Evolutionary conservation across 2,797 vertebrate species (phyloP), one percentile per base, ranked within the genome.

Genomic region (Rhinella marina): DNA sequence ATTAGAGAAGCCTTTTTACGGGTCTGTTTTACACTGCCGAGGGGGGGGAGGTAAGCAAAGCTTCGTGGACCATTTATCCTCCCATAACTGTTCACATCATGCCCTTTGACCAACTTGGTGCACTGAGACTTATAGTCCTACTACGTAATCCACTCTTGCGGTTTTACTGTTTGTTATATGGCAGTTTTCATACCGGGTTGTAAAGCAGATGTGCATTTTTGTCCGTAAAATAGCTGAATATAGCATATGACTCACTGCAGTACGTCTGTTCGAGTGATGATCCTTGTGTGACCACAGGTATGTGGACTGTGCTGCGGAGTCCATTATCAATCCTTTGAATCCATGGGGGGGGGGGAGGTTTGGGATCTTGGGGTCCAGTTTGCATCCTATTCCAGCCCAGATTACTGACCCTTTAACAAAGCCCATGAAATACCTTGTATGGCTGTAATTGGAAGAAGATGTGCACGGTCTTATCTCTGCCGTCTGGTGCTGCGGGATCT

Each of bases 361-460:
- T 10, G n/a, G n/a, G n/a, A n/a, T n/a, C n/a, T 70, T 84, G 75
- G 57, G 4, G 68, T 83, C 56, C 79, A 7, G 32, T 66, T 81
- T 86, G 25, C 56, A 78, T 88, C 81, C 57, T 68, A 8, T 61
- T 80, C 52, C 16, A 84, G 73, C 52, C 87, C 87, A 84, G 75
- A 80, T 88, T 54, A n/a, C 56, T 87, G 86, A 87, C 80, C 59
- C 68, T 56, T 50, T 64, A 56, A 80, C 52, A 25, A 25, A 41
- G 27, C 61, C 57, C 23, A 70, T 76, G 21, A 87, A 57, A 87
- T 84, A 41, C 81, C 52, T 68, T 66, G 41, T 66, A 32, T 77
- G 70, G 61, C 7, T 68, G 32, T 79, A 88, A 88, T 59, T 78
- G 62, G 56, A 78, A 84, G 57, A 84, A 79, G 81, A 84, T 84